Conservation (phyloP, 2,797 vertebrate genomes). For the Sebastiscus albofasciatus region DNA sequence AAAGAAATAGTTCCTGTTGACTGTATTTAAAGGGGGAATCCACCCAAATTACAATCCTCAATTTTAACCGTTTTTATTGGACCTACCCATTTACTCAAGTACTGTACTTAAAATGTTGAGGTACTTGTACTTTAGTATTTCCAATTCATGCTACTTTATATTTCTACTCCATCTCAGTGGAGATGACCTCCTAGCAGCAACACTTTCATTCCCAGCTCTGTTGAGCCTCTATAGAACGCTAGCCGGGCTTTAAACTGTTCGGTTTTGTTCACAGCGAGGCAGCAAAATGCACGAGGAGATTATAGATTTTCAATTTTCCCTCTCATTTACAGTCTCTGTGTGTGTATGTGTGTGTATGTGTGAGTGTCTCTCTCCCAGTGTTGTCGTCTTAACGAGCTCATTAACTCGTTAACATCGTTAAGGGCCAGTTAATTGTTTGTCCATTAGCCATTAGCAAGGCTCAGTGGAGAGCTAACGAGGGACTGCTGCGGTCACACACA, state of each 20-base stretch:
- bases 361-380: not conserved
- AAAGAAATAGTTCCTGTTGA: too few species aligned
- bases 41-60: not conserved
- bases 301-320: not conserved
- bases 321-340: not conserved
- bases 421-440: slow-evolving; percentile 77
- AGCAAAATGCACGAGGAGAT: not conserved
- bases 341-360: not conserved
- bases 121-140: not conserved
- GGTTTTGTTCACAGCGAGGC: not conserved
- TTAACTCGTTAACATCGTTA: slow-evolving; percentile 76
- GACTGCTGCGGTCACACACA: slow-evolving; percentile 32
- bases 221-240: not conserved
- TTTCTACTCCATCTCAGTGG: not conserved
- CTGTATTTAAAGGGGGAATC: not conserved
- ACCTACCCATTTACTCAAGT: not conserved
- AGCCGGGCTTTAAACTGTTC: not conserved
- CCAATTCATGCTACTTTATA: not conserved
- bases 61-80: not conserved
- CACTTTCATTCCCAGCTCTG: not conserved
- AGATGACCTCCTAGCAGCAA: not conserved
- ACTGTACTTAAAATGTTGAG: not conserved
- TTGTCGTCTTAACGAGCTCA: slow-evolving; percentile 60
- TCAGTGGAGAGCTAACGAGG: slow-evolving; percentile 71
- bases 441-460: slow-evolving; percentile 74